These are phyloP conservation scores for Microhierax caerulescens DNA, from an alignment of 2,797 vertebrate species.

Conservation along the genomic window DNA sequence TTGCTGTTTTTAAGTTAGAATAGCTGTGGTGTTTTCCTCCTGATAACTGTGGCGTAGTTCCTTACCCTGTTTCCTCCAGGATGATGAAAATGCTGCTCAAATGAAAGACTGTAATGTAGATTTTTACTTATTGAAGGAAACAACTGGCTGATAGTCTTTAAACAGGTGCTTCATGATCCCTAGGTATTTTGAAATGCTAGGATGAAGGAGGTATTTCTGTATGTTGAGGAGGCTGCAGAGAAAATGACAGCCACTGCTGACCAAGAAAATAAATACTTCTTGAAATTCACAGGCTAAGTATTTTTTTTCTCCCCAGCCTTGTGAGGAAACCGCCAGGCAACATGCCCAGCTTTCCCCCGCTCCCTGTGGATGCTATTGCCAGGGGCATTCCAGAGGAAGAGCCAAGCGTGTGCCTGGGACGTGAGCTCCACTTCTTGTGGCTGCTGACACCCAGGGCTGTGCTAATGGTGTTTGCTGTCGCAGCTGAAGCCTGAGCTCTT, in stretches of 20 bases:
- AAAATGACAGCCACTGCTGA: background rate
- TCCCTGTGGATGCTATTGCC: background rate
- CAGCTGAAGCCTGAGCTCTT: background rate
- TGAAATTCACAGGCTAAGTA: background rate
- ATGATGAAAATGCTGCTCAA: background rate
- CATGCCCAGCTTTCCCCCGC: background rate
- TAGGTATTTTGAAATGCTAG: background rate
- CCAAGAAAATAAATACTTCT: background rate
- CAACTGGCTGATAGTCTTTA: background rate
- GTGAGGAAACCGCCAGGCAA: background rate
- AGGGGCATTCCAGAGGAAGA: background rate
- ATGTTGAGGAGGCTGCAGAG: background rate
- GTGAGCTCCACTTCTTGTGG: background rate
- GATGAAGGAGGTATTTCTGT: background rate
- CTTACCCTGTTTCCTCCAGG: background rate
- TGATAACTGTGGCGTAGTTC: background rate
- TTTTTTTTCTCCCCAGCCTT: background rate
- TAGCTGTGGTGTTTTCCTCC: background rate
- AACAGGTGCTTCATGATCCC: background rate
- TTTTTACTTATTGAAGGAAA: background rate
- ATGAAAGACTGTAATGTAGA: background rate
- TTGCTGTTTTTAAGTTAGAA: background rate
- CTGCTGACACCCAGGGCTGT: background rate
- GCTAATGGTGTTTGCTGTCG: fast-evolving
- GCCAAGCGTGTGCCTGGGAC: background rate